These are phyloP conservation scores for Teleopsis dalmanni DNA, from an alignment of 1,140 invertebrate genomes.

Conservation along the genomic window DNA sequence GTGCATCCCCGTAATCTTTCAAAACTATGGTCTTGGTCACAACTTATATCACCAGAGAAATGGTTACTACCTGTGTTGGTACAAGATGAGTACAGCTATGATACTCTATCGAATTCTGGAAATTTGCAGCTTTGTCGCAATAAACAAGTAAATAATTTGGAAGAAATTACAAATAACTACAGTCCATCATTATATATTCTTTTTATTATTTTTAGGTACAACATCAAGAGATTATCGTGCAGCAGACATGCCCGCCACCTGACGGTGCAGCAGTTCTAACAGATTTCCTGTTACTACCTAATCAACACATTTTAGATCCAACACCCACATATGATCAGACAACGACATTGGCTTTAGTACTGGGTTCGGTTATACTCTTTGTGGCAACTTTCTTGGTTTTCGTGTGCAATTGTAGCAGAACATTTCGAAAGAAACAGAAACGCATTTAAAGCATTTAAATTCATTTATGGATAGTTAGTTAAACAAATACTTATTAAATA, in stretches of 20 bases:
- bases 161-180: constrained; percentile 2
- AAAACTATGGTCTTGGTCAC: constrained; percentile 56
- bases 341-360: constrained; percentile 50
- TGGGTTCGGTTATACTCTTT: constrained; percentile 54
- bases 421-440: constrained; percentile 31
- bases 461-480: no score
- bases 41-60: constrained; percentile 62
- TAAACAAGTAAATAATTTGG: constrained; percentile 50
- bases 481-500: constrained; percentile 3
- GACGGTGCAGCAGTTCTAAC: constrained; percentile 65
- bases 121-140: constrained; percentile 54
- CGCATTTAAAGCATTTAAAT: constrained; percentile 9
- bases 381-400: constrained; percentile 52
- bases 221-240: constrained; percentile 73
- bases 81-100: constrained; percentile 56
- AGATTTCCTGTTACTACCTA: constrained; percentile 50
- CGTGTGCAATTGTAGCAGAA: constrained; percentile 51
- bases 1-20: constrained; percentile 67
- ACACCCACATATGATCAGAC: constrained; percentile 47
- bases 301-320: constrained; percentile 44
- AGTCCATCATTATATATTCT: constrained; percentile 5
- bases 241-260: constrained; percentile 64
- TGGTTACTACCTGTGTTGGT: constrained; percentile 67
- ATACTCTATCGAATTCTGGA: constrained; percentile 53
- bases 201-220: constrained; percentile 55